Conservation (phyloP, 2,797 vertebrate species). For the Coregonus suidteri region DNA sequence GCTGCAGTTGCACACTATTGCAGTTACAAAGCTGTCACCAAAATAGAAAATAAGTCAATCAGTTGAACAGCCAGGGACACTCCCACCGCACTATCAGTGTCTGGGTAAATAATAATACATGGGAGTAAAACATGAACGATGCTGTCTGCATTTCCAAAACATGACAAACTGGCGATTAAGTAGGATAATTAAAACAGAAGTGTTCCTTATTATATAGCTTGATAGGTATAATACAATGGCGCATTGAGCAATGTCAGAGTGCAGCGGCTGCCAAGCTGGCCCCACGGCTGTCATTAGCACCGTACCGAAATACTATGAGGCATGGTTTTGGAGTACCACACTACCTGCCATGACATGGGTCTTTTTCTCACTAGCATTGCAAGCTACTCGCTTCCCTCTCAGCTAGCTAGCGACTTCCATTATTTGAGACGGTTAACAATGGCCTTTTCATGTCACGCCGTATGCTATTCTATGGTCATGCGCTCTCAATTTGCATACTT, state of each 20-base stretch:
- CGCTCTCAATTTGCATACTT: slow-evolving; percentile 35
- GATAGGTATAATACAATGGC: slow-evolving; percentile 2
- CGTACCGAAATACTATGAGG: slow-evolving; percentile 14
- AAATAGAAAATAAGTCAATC: background rate
- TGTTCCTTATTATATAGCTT: background rate
- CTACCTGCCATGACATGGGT: background rate
- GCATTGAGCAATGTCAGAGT: slow-evolving; percentile 2
- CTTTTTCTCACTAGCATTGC: background rate
- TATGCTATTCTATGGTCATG: slow-evolving; percentile 28
- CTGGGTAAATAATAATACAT: background rate
- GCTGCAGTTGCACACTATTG: no score
- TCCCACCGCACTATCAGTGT: slow-evolving; percentile 24
- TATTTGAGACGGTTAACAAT: background rate
- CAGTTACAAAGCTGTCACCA: background rate
- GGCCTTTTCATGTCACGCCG: slow-evolving; percentile 12
- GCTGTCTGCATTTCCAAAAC: background rate
- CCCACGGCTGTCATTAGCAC: slow-evolving; percentile 19
- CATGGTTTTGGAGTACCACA: slow-evolving; percentile 15
- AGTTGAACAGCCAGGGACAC: slow-evolving; percentile 17
- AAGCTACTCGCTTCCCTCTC: background rate
- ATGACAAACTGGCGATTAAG: background rate
- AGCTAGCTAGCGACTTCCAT: background rate
- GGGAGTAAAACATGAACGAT: background rate
- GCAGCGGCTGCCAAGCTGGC: slow-evolving; percentile 15
- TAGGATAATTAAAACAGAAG: background rate